Conservation (phyloP, 2,113 vertebrate genomes). For the Circaetus gallicus region DNA sequence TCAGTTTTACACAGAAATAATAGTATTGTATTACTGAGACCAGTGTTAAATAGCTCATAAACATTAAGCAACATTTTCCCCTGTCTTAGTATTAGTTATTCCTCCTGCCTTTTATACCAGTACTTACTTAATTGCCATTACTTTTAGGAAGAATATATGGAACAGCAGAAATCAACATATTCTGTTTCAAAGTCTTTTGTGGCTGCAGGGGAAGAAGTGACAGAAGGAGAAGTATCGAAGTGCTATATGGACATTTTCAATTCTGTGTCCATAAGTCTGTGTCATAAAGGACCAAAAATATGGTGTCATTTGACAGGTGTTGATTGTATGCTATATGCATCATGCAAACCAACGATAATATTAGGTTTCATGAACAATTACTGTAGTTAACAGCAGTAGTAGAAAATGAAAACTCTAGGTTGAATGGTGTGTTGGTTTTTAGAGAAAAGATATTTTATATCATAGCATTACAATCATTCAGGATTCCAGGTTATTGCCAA, state of each 20-base stretch:
- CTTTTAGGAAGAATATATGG: neutral
- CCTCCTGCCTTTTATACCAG: neutral
- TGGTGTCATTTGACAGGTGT: neutral
- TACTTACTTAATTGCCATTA: neutral
- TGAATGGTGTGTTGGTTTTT: neutral
- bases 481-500: neutral
- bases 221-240: neutral
- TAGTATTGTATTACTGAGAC: neutral
- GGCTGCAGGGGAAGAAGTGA: neutral
- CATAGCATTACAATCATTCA: neutral
- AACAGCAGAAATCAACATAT: neutral
- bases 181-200: neutral
- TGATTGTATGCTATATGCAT: neutral
- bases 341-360: neutral
- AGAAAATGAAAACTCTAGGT: neutral
- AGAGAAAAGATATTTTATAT: neutral
- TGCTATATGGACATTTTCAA: neutral
- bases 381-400: neutral
- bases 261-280: neutral
- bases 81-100: neutral
- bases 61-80: neutral
- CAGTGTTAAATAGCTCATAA: neutral
- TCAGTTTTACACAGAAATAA: slow-evolving; percentile 1
- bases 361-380: neutral
- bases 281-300: neutral